phyloP scores from a whole-genome alignment of 2,113 vertebrate species.

The Meriones unguiculatus region DNA sequence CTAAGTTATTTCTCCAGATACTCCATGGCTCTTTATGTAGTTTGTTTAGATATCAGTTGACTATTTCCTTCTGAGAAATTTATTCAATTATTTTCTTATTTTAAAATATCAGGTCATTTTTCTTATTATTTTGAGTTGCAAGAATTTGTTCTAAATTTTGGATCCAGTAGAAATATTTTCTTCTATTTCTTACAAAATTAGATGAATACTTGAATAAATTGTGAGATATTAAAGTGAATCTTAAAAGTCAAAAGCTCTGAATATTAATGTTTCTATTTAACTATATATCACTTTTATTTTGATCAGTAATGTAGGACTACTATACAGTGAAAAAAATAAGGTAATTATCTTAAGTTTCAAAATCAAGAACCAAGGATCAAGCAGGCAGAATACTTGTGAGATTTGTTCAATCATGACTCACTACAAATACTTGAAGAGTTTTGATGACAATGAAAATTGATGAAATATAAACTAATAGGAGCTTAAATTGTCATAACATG shows the following conservation, averaged over 20 bases:
- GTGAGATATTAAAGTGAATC: not conserved
- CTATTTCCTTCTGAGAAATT: not conserved
- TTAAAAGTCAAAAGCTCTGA: not conserved
- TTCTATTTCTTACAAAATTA: not conserved
- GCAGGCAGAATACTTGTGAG: not conserved
- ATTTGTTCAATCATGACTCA: not conserved
- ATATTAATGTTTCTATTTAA: not conserved
- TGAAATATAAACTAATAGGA: not conserved
- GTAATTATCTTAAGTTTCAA: not conserved
- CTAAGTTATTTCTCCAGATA: accelerated
- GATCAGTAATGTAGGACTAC: not conserved
- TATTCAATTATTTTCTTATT: not conserved
- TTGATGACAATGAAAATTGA: not conserved
- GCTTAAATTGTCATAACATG: not conserved
- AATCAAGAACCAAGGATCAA: not conserved
- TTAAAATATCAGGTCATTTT: not conserved
- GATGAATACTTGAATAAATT: slow-evolving; percentile 21
- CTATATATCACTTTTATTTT: not conserved
- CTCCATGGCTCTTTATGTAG: too few relatives aligned
- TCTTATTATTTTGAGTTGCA: not conserved
- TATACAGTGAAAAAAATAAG: not conserved
- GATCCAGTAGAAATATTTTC: not conserved
- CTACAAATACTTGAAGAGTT: not conserved
- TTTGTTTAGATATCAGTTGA: not conserved
- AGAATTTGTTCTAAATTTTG: slow-evolving; percentile 8